These are phyloP conservation scores for Drosophila erecta DNA, from an alignment of 1,140 invertebrate genomes.

Conservation along the genomic window DNA sequence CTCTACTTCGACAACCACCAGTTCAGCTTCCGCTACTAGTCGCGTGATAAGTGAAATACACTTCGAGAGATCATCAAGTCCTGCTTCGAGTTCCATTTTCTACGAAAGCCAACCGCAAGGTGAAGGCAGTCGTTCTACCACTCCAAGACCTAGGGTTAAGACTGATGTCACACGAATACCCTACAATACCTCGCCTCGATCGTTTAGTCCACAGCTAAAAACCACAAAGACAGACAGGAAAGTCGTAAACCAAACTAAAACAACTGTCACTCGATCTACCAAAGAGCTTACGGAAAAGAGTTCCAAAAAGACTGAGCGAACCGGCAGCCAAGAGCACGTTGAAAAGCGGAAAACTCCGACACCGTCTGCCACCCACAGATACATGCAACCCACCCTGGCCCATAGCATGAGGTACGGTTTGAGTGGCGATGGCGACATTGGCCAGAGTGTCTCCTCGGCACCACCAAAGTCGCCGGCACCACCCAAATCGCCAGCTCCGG, in stretches of 20 bases:
- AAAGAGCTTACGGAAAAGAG: constrained; percentile 32
- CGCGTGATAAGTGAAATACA: constrained; percentile 72
- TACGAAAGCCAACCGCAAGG: constrained; percentile 73
- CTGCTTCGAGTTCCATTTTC: constrained; percentile 76
- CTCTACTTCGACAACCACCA: constrained; percentile 63
- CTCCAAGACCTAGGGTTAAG: constrained; percentile 70
- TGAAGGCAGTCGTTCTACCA: constrained; percentile 69
- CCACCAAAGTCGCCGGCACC: constrained; percentile 63
- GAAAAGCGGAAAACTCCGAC: constrained; percentile 53
- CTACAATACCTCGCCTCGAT: constrained; percentile 61
- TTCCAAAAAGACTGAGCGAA: constrained; percentile 31
- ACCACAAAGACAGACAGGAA: constrained; percentile 36
- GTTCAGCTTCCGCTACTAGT: constrained; percentile 63
- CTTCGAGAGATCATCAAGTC: constrained; percentile 69
- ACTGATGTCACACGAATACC: constrained; percentile 77
- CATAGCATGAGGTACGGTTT: constrained; percentile 67
- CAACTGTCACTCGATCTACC: constrained; percentile 33
- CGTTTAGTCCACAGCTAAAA: constrained; percentile 58
- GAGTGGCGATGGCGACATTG: constrained; percentile 49
- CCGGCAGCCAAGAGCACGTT: constrained; percentile 29
- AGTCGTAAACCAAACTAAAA: constrained; percentile 30
- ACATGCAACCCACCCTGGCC: constrained; percentile 79
- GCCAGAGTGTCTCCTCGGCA: constrained; percentile 41
- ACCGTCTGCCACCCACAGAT: constrained; percentile 62
- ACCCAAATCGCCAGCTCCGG: constrained; percentile 63